Evolutionary conservation across 2,113 vertebrate genomes (phyloP), one percentile per base, ranked within the genome.

Genomic region (Ascaphus truei): DNA sequence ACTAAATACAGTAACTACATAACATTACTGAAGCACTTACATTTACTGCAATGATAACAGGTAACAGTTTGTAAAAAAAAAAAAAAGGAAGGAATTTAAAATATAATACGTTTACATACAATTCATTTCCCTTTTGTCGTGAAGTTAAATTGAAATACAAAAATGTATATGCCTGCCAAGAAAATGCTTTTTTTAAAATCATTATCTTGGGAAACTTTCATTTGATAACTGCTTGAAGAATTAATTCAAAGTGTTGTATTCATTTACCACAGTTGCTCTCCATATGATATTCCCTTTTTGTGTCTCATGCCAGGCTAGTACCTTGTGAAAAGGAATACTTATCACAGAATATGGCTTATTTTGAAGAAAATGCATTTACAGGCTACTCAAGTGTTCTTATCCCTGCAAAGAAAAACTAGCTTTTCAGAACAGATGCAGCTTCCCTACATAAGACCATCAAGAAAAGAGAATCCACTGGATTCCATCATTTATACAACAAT

Each of bases 181-280:
- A 56, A 25, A 66, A 10, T 30, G 26, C 48, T 53, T 41, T n/a
- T n/a, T 65, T 27, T 39, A 41, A 66, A 66, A 66, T 66, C 50
- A 55, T 55, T 66, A 66, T 66, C 47, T 66, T 39, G 50, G 48
- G 48, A 66, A 66, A 66, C 25, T 66, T 66, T 55, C 7, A n/a
- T 56, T 16, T 43, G 34, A 66, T 66, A 66, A 43, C 48, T 20
- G 61, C 61, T 43, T 43, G 27, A 11, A 12, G 63, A 53, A 66
- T 66, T 41, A 66, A 66, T 66, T 66, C 63, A 56, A 55, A 51
- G 63, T 66, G 39, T 55, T 66, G 50, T 31, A 66, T 66, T 55
- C 50, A 66, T 66, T 66, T 66, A 11, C 63, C 22, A 30, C 1
- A 52, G 48, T 30, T 43, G 50, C 63, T 43, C 37, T 66, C 43